phyloP scores from a whole-genome alignment of 2,888 invertebrate genomes.

The Drosophila multiciliata region DNA sequence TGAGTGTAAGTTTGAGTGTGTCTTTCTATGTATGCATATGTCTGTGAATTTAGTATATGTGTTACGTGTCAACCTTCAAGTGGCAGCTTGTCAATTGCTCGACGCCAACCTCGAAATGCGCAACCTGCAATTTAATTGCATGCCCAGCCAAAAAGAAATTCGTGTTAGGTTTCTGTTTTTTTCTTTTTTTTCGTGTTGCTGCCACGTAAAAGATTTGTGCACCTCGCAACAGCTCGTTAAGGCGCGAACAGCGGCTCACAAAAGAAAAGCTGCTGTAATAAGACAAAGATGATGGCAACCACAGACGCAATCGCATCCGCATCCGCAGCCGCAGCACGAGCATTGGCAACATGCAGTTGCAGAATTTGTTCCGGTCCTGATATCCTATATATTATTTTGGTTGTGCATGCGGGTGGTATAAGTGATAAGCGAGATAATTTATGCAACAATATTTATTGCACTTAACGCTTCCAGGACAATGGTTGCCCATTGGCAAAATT shows the following conservation, averaged over 20 bases:
- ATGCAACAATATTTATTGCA: not conserved
- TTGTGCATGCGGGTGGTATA: not conserved
- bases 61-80: constrained; percentile 64
- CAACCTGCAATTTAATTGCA: constrained; percentile 71
- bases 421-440: not conserved
- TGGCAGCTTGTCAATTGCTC: constrained; percentile 74
- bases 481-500: not conserved
- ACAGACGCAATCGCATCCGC: constrained; percentile 19
- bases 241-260: constrained; percentile 53
- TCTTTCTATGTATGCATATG: constrained; percentile 5
- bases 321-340: constrained; percentile 17
- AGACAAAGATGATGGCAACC: constrained; percentile 67
- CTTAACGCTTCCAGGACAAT: not conserved
- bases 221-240: constrained; percentile 64
- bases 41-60: constrained; percentile 33
- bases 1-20: constrained; percentile 5
- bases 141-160: constrained; percentile 44
- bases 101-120: constrained; percentile 58
- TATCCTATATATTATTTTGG: constrained; percentile 28
- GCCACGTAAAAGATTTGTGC: constrained; percentile 3
- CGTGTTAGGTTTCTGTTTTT: constrained; percentile 16
- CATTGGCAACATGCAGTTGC: constrained; percentile 43
- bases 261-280: constrained; percentile 65
- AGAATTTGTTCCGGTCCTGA: constrained; percentile 57
- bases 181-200: constrained; percentile 1